Conservation (phyloP, 2,113 vertebrate genomes). For the Conger conger region DNA sequence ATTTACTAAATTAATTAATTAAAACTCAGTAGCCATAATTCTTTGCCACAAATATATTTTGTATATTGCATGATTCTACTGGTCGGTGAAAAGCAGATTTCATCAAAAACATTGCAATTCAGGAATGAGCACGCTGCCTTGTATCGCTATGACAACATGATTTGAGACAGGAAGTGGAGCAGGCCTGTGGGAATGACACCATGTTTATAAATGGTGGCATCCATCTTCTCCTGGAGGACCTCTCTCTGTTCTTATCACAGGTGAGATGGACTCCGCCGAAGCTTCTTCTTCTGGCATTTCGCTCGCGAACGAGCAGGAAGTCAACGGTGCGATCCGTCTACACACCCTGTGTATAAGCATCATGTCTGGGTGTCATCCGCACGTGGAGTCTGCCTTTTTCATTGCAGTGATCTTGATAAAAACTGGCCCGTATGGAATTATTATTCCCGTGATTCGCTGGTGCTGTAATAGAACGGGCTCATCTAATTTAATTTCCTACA, state of each 20-base stretch:
- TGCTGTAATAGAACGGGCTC: not conserved
- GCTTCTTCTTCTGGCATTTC: not conserved
- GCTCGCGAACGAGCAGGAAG: not conserved
- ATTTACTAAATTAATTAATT: not conserved
- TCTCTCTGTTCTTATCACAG: not conserved
- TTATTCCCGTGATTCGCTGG: not conserved
- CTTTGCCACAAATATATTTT: not conserved
- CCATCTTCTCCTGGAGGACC: not conserved
- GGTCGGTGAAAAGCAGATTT: not conserved
- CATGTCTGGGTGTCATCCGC: not conserved
- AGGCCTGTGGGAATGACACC: not conserved
- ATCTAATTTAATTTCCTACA: not conserved
- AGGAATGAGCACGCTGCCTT: not conserved
- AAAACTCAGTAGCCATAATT: not conserved
- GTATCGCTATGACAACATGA: not conserved
- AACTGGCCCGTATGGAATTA: not conserved
- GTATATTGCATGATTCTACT: not conserved
- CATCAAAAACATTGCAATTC: not conserved
- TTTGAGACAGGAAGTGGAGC: not conserved
- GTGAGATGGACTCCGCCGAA: not conserved
- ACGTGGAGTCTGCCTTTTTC: not conserved
- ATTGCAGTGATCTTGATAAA: not conserved
- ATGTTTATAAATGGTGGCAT: constrained; percentile 1
- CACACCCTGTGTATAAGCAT: not conserved
- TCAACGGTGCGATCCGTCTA: not conserved